These are phyloP conservation scores for Formicarius rufipectus DNA, from an alignment of 2,113 vertebrate genomes.

Conservation along the genomic window DNA sequence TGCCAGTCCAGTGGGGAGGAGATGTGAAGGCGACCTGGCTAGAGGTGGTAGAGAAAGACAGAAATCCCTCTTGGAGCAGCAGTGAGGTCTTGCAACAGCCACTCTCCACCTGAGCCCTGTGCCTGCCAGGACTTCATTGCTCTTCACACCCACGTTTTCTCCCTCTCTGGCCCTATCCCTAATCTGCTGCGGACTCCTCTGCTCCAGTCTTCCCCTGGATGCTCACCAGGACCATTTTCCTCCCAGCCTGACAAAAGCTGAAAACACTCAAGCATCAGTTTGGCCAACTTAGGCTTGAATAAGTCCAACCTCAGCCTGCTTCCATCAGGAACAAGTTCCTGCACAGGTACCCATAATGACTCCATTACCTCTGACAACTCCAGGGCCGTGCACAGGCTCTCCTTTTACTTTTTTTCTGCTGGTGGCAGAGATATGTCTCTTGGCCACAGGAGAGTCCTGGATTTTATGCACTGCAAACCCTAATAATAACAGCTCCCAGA, in stretches of 20 bases:
- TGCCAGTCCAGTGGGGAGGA: not conserved
- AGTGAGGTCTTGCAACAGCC: fast-evolving
- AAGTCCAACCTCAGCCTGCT: not conserved
- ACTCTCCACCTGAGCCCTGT: not conserved
- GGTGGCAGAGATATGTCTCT: not conserved
- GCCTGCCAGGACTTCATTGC: not conserved
- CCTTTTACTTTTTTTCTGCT: not conserved
- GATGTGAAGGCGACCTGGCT: not conserved
- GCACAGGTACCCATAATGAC: not conserved
- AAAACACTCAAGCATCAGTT: not conserved
- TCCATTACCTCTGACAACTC: not conserved
- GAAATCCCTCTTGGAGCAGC: not conserved
- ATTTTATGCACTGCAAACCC: not conserved
- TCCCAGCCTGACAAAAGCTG: not conserved
- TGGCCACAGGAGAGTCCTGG: not conserved
- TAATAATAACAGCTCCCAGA: not conserved
- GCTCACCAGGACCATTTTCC: not conserved
- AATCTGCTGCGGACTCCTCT: not conserved
- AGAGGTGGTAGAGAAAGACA: not conserved
- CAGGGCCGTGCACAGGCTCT: not conserved
- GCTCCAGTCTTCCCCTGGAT: not conserved
- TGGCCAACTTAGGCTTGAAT: not conserved
- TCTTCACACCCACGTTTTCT: not conserved
- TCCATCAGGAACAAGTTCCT: not conserved
- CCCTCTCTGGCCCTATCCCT: not conserved